Conservation (phyloP, 23 tunicate species). For the Aplidium turbinatum region DNA sequence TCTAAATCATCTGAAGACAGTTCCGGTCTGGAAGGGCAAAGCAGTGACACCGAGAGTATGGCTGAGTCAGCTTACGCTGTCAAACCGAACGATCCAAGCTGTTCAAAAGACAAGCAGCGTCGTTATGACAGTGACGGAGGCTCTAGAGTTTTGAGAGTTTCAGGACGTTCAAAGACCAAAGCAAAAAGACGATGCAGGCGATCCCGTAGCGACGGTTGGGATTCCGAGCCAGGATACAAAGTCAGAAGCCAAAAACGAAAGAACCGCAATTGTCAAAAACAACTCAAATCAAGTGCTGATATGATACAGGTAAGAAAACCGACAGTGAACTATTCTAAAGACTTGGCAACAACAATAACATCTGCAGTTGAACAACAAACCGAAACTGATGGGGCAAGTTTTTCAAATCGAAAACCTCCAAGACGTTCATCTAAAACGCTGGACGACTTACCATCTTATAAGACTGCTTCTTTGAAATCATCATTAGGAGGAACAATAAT, state of each 20-base stretch:
- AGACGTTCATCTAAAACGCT: too few species aligned
- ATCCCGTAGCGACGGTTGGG: constrained; percentile 53
- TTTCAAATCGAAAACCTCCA: not conserved
- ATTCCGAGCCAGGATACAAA: constrained; percentile 43
- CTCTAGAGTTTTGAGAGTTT: too few species aligned
- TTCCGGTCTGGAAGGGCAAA: constrained; percentile 30
- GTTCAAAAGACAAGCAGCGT: constrained; percentile 19
- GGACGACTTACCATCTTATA: not conserved
- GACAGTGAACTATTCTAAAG: too few species aligned
- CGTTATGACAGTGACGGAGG: constrained; percentile 49
- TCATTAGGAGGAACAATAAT: constrained; percentile 29
- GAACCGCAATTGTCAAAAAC: not conserved
- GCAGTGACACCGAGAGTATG: constrained; percentile 74
- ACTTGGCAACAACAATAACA: too few species aligned
- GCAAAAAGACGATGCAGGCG: constrained; percentile 19
- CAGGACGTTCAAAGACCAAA: constrained; percentile 17
- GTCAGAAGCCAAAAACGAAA: not conserved
- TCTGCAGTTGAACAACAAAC: not conserved
- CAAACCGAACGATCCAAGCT: not conserved
- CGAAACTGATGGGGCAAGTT: not conserved
- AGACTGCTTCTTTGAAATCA: constrained; percentile 26
- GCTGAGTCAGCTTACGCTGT: constrained; percentile 28
- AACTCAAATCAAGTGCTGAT: too few species aligned
- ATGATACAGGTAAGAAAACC: too few species aligned
- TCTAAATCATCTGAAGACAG: constrained; percentile 18